Evolutionary conservation across 2,113 vertebrate species (phyloP).

Genomic region (Cyprinodon brontotheroides): DNA sequence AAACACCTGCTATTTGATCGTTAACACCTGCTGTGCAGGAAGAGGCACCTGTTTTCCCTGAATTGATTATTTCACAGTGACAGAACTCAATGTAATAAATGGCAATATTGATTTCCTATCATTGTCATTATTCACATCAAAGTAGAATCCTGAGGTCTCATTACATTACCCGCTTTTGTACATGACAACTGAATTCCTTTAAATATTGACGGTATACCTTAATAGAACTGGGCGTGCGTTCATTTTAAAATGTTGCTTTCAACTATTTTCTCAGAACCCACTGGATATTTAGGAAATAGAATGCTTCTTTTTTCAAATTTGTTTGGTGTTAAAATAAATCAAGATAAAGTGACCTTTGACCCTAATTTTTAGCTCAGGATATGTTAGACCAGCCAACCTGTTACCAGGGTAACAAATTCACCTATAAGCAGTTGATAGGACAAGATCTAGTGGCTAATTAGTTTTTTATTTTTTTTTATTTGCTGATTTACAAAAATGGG

Average conservation of each 20-base stretch:
- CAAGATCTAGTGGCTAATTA: too few species aligned
- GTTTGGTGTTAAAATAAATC: too few species aligned
- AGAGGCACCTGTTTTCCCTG: constrained; percentile 49
- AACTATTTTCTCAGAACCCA: too few species aligned
- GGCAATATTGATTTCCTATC: constrained; percentile 33
- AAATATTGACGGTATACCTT: not conserved
- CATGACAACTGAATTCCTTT: not conserved
- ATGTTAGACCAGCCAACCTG: too few species aligned
- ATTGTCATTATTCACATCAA: constrained; percentile 20
- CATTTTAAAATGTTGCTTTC: too few species aligned
- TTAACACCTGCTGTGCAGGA: constrained; percentile 58
- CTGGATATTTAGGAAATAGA: too few species aligned
- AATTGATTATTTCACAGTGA: constrained; percentile 40
- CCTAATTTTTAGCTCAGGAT: not conserved
- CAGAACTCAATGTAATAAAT: constrained; percentile 38
- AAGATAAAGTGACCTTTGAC: too few species aligned
- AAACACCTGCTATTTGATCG: constrained; percentile 55
- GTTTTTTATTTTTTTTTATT: too few species aligned
- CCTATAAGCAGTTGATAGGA: not conserved
- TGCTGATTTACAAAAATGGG: too few species aligned
- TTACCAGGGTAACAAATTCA: not conserved
- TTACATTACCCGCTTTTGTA: not conserved
- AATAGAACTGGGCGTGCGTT: too few species aligned
- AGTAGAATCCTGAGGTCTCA: not conserved
- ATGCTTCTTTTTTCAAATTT: too few species aligned